Conservation (phyloP, 2,113 vertebrate species). For the Pituophis catenifer region DNA sequence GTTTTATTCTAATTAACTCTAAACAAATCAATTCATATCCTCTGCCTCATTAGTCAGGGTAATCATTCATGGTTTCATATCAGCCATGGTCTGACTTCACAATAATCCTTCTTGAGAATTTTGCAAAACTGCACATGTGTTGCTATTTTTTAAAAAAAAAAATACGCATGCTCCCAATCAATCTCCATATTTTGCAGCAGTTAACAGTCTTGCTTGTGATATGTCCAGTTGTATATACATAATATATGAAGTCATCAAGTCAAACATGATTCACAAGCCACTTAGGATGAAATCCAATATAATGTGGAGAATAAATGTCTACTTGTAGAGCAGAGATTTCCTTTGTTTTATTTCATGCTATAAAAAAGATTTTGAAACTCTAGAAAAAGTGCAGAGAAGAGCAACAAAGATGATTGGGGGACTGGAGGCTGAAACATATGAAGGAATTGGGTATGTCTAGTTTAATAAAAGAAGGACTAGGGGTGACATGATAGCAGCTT, state of each 20-base stretch:
- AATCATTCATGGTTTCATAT: neutral
- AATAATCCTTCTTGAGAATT: rapidly evolving
- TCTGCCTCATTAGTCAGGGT: neutral
- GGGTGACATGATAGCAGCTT: neutral
- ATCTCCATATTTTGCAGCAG: neutral
- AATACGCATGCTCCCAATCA: neutral
- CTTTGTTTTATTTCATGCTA: neutral
- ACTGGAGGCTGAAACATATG: neutral
- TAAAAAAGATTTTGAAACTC: neutral
- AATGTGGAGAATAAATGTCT: neutral
- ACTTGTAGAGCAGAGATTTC: neutral
- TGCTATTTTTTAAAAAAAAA: neutral
- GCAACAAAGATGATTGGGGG: neutral
- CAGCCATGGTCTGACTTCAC: neutral
- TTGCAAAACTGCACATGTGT: neutral
- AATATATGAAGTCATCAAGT: neutral
- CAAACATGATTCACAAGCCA: neutral
- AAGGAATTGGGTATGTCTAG: neutral
- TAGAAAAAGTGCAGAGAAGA: neutral
- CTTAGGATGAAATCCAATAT: neutral
- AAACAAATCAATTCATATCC: neutral
- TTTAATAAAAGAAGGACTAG: neutral
- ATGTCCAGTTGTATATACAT: neutral
- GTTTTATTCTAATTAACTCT: neutral
- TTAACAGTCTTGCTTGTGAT: neutral